Evolutionary conservation across 1,140 invertebrate genomes (phyloP).

Genomic region (Drosophila subobscura): DNA sequence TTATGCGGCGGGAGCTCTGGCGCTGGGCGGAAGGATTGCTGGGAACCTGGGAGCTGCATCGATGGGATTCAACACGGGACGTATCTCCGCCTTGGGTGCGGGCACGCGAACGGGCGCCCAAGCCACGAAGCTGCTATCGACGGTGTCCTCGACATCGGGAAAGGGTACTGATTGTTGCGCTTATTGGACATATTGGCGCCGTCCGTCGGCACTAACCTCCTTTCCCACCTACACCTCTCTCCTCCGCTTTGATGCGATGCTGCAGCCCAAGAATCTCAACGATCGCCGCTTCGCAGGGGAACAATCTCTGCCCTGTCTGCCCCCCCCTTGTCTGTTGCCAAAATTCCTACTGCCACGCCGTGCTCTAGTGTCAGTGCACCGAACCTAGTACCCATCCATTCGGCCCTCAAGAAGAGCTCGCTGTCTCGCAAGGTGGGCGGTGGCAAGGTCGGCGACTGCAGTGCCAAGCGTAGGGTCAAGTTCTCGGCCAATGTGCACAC

Average conservation of each 20-base stretch:
- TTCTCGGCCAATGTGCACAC: conserved; percentile 61
- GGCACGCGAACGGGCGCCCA: conserved; percentile 18
- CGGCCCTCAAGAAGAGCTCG: conserved; percentile 47
- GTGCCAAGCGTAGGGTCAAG: conserved; percentile 52
- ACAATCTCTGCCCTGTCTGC: neutral
- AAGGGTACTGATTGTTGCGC: conserved; percentile 54
- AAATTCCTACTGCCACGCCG: conserved; percentile 20
- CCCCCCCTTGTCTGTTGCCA: conserved; percentile 15
- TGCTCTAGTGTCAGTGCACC: no score
- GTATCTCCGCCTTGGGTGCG: neutral
- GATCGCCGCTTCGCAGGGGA: conserved; percentile 13
- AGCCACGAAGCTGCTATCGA: conserved; percentile 1
- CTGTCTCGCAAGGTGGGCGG: conserved; percentile 43
- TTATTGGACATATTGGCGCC: conserved; percentile 30
- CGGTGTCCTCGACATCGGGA: neutral
- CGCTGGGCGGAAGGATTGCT: conserved; percentile 18
- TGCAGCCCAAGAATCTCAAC: conserved; percentile 22
- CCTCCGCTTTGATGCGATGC: conserved; percentile 17
- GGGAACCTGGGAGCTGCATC: neutral
- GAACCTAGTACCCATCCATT: neutral
- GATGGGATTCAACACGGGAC: neutral
- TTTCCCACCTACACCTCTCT: conserved; percentile 52
- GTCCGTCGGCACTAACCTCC: conserved; percentile 45
- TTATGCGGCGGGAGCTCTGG: neutral
- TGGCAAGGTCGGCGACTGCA: conserved; percentile 26